phyloP scores from a whole-genome alignment of 2,888 invertebrate species.

The Lochmaea crataegi region DNA sequence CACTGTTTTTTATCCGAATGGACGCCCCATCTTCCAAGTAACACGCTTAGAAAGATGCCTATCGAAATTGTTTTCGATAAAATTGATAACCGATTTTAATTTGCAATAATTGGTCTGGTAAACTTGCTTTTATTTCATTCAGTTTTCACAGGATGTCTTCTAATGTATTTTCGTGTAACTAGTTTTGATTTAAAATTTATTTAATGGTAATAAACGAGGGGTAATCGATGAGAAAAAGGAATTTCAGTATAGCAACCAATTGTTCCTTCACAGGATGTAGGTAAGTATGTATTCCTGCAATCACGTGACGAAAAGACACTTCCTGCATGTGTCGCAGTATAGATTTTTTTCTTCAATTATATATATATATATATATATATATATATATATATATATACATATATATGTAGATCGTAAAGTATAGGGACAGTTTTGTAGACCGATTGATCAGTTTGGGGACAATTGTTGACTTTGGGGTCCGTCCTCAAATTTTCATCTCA shows the following conservation, averaged over 20 bases:
- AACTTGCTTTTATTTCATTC: constrained; percentile 19
- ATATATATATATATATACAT: too few species aligned
- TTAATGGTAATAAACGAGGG: not conserved
- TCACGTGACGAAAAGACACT: too few species aligned
- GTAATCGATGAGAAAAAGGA: not conserved
- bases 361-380: too few species aligned
- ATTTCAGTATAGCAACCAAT: not conserved
- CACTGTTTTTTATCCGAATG: constrained; percentile 13
- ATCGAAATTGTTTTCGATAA: constrained; percentile 28
- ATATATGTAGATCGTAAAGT: too few species aligned
- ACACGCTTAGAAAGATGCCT: constrained; percentile 29
- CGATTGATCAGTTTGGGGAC: too few species aligned
- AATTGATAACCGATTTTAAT: constrained; percentile 27
- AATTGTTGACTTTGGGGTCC: too few species aligned
- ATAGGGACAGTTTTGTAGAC: too few species aligned
- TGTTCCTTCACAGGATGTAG: too few species aligned
- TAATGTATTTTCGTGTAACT: constrained; percentile 6
- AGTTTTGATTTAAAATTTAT: constrained; percentile 2
- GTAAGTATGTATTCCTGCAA: too few species aligned
- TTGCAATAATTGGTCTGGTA: constrained; percentile 25
- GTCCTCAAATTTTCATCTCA: too few species aligned
- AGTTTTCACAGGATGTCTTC: constrained; percentile 12
- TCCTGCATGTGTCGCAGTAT: too few species aligned
- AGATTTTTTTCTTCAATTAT: too few species aligned
- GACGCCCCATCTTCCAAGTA: constrained; percentile 17